A percentile compares a stretch with the other conserved stretches of the same genome.
Evolutionary conservation across 2,888 invertebrate species (phyloP).

Genomic region (Fragum sueziense): DNA sequence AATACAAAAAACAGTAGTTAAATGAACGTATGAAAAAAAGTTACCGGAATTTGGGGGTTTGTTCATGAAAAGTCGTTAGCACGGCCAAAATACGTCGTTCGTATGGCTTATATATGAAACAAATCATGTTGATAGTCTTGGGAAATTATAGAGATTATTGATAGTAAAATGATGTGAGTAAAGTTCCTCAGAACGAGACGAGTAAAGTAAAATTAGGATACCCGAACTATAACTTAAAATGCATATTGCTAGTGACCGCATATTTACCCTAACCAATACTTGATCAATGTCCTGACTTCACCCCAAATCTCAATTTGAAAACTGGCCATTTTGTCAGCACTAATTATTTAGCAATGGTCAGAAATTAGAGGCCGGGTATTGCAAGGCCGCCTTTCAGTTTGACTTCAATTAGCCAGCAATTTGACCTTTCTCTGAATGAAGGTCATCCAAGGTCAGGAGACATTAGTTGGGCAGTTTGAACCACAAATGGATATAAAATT

Average conservation of each 20-base stretch:
- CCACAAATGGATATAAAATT: slow-evolving; percentile 59
- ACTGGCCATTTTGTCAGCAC: slow-evolving; percentile 17
- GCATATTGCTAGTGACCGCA: background rate
- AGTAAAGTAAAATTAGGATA: too few species aligned
- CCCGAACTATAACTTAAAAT: too few species aligned
- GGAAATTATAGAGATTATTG: too few species aligned
- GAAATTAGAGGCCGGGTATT: slow-evolving; percentile 35
- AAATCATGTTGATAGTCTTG: too few species aligned
- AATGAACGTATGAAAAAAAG: too few species aligned
- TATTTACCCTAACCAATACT: background rate
- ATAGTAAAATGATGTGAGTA: too few species aligned
- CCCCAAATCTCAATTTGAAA: background rate
- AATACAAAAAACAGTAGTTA: too few species aligned
- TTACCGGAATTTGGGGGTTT: too few species aligned
- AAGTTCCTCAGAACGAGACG: too few species aligned
- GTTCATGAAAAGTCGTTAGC: too few species aligned
- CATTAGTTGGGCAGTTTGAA: slow-evolving; percentile 54
- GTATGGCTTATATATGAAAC: too few species aligned
- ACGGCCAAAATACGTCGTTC: too few species aligned
- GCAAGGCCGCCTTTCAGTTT: slow-evolving; percentile 33
- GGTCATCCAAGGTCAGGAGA: slow-evolving; percentile 61
- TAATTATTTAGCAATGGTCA: slow-evolving; percentile 26
- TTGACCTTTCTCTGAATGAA: slow-evolving; percentile 46
- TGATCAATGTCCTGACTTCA: slow-evolving; percentile 14
- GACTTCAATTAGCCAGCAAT: slow-evolving; percentile 64